Evolutionary conservation across 2,888 invertebrate genomes (phyloP).

Genomic region (Philopedon plagiatum): DNA sequence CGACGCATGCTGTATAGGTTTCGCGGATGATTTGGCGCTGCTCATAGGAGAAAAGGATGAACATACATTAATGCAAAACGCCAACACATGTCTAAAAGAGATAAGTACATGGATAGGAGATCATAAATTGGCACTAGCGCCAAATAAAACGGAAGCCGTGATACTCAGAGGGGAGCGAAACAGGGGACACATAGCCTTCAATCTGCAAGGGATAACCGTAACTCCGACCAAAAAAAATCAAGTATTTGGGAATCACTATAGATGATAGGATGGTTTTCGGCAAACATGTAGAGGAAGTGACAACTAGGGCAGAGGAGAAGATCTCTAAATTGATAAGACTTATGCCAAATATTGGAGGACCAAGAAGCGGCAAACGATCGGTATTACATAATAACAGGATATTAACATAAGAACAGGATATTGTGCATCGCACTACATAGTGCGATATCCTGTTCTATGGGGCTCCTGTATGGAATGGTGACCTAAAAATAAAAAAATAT

Average conservation of each 20-base stretch:
- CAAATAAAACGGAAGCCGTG: slow-evolving; percentile 41
- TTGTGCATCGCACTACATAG: no score
- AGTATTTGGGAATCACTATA: slow-evolving; percentile 39
- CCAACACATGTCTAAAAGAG: neutral
- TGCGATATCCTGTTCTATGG: slow-evolving; percentile 46
- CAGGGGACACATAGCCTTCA: slow-evolving; percentile 13
- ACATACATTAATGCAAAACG: neutral
- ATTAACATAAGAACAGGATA: no score
- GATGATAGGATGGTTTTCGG: slow-evolving; percentile 25
- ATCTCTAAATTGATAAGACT: slow-evolving; percentile 1
- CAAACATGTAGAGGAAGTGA: slow-evolving; percentile 13
- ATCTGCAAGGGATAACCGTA: slow-evolving; percentile 1
- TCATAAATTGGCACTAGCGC: neutral
- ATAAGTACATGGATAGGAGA: slow-evolving; percentile 22
- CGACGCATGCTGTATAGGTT: neutral
- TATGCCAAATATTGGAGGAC: slow-evolving; percentile 30
- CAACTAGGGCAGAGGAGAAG: slow-evolving; percentile 23
- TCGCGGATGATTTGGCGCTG: neutral
- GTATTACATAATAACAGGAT: slow-evolving; percentile 1
- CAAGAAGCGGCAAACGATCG: slow-evolving; percentile 18
- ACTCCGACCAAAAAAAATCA: slow-evolving; percentile 18
- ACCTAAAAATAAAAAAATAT: slow-evolving; percentile 19
- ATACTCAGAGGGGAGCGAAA: slow-evolving; percentile 28
- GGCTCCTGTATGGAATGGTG: slow-evolving; percentile 42
- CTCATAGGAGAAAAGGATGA: neutral